Evolutionary conservation across 2,888 invertebrate species (phyloP).

Genomic region (Oscheius myriophilus): DNA sequence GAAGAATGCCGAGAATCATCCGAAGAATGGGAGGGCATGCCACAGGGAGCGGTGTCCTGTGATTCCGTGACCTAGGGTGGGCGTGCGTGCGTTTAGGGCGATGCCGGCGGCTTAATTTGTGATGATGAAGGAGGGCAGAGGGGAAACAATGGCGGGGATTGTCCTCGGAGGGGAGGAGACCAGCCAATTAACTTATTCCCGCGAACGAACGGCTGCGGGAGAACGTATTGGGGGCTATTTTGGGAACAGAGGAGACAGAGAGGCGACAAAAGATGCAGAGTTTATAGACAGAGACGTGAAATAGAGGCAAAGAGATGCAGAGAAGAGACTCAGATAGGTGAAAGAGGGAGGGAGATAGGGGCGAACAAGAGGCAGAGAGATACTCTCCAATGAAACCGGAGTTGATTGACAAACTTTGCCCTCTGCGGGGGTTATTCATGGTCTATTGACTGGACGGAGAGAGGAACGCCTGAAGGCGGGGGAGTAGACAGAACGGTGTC

Average conservation of each 20-base stretch:
- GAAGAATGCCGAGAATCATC: too few species aligned
- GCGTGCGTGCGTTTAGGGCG: slow-evolving; percentile 10
- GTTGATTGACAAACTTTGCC: slow-evolving; percentile 30
- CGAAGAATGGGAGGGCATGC: too few species aligned
- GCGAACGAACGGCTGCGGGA: too few species aligned
- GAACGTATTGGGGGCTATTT: too few species aligned
- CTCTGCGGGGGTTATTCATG: too few species aligned
- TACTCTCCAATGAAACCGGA: not conserved
- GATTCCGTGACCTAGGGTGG: too few species aligned
- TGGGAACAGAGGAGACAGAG: not conserved
- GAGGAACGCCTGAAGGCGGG: slow-evolving; percentile 28
- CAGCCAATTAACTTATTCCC: too few species aligned
- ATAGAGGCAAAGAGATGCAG: not conserved
- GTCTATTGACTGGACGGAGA: slow-evolving; percentile 24
- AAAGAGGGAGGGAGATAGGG: too few species aligned
- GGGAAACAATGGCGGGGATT: slow-evolving; percentile 4
- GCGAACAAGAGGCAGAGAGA: not conserved
- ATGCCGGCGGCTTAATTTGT: slow-evolving; percentile 41
- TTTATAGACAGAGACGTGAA: too few species aligned
- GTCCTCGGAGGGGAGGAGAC: not conserved
- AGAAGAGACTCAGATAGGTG: too few species aligned
- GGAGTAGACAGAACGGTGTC: slow-evolving; percentile 37
- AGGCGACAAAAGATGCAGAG: not conserved
- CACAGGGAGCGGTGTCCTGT: too few species aligned
- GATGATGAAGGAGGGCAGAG: slow-evolving; percentile 32